Conservation (phyloP, 2,888 invertebrate species). For the Sesamia inferens region DNA sequence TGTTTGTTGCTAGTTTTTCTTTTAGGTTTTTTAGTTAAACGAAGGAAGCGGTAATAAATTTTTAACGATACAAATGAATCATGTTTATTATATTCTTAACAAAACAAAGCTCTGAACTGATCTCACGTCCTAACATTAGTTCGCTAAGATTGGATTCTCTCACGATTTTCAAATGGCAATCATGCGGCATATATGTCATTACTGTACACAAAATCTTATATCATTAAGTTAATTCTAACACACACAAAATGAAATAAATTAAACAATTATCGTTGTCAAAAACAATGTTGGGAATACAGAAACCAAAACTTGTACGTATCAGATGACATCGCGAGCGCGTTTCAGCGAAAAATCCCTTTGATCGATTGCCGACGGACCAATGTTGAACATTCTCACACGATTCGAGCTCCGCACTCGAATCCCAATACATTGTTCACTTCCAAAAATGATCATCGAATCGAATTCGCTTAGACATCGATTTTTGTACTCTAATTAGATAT, state of each 20-base stretch:
- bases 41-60: conserved; percentile 14
- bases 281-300: conserved; percentile 69
- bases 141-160: conserved; percentile 20
- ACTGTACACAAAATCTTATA: conserved; percentile 37
- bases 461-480: conserved; percentile 60
- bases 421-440: conserved; percentile 73
- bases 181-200: conserved; percentile 21
- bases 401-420: conserved; percentile 69
- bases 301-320: conserved; percentile 76
- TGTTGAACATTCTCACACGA: conserved; percentile 89
- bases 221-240: conserved; percentile 37
- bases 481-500: conserved; percentile 50
- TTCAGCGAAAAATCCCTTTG: conserved; percentile 86
- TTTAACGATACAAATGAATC: conserved; percentile 1
- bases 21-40: neutral
- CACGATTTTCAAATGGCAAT: conserved; percentile 46
- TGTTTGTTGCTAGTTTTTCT: conserved; percentile 1
- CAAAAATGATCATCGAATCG: conserved; percentile 78
- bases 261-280: conserved; percentile 68
- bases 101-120: conserved; percentile 19
- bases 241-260: conserved; percentile 57
- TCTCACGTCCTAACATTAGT: conserved; percentile 3
- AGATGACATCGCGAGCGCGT: conserved; percentile 76
- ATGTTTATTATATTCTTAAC: conserved; percentile 30
- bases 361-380: conserved; percentile 79